These are phyloP conservation scores for Papilio polyxenes DNA, from an alignment of 1,140 invertebrate species.

Conservation along the genomic window DNA sequence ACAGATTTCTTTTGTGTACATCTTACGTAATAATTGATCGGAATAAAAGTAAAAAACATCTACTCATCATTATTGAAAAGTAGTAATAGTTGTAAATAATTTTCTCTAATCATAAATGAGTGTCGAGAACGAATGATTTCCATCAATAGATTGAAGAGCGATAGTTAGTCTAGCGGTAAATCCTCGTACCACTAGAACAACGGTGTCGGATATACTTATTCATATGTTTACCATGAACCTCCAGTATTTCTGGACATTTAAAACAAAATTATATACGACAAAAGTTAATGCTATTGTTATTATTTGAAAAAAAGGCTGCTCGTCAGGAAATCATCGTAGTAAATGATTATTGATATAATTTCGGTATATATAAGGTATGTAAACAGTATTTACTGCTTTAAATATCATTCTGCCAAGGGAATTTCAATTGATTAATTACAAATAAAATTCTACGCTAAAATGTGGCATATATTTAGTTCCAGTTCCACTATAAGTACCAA, in stretches of 20 bases:
- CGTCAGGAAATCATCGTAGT: too few relatives aligned
- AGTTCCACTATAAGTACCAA: too few relatives aligned
- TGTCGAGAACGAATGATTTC: conserved; percentile 28
- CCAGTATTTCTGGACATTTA: conserved; percentile 1
- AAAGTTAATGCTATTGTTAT: not conserved
- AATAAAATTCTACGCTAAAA: too few relatives aligned
- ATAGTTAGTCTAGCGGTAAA: conserved; percentile 59
- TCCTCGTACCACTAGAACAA: conserved; percentile 70
- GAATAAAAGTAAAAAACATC: not conserved
- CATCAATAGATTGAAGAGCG: conserved; percentile 23
- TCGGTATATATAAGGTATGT: too few relatives aligned
- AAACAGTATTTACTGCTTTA: too few relatives aligned
- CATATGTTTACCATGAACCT: conserved; percentile 22
- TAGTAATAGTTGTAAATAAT: not conserved
- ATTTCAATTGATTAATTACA: too few relatives aligned
- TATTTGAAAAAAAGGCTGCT: not conserved
- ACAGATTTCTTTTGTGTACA: not conserved
- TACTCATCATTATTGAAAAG: not conserved
- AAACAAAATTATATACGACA: not conserved
- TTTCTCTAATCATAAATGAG: not conserved
- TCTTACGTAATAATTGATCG: not conserved
- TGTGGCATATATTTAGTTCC: too few relatives aligned
- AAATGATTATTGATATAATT: not conserved
- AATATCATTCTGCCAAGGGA: too few relatives aligned
- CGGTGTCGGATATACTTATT: conserved; percentile 59